phyloP scores from a whole-genome alignment of 1,140 invertebrate species.

The Rhynchophorus ferrugineus region DNA sequence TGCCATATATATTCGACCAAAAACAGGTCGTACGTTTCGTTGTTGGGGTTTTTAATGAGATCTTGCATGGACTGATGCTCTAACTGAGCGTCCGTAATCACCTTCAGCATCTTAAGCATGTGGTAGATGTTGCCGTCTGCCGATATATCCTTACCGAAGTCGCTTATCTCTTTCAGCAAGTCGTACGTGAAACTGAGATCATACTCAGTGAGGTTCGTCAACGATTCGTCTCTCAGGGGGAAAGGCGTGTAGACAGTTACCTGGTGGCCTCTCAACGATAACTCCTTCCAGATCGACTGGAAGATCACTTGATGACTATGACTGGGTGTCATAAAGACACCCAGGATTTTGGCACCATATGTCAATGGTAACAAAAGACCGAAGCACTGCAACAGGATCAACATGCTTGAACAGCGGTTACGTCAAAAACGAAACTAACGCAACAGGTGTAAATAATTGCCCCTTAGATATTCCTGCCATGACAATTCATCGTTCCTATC shows the following conservation, averaged over 20 bases:
- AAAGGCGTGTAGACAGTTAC: conserved; percentile 28
- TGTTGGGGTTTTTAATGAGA: conserved; percentile 18
- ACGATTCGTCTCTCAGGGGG: conserved; percentile 23
- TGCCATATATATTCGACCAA: conserved; percentile 21
- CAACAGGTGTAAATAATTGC: too few species aligned
- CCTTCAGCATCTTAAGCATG: conserved; percentile 1
- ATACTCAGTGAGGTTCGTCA: conserved; percentile 29
- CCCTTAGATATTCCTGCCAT: too few species aligned
- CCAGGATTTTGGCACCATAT: conserved; percentile 43
- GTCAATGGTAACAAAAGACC: background rate
- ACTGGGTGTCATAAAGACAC: conserved; percentile 43
- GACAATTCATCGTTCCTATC: too few species aligned
- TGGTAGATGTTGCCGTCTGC: conserved; percentile 5
- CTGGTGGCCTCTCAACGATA: conserved; percentile 28
- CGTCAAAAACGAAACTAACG: too few species aligned
- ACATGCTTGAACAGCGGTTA: too few species aligned
- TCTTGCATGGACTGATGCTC: conserved; percentile 13
- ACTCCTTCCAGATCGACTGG: conserved; percentile 35
- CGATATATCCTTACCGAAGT: background rate
- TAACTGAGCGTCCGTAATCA: conserved; percentile 4
- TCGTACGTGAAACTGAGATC: conserved; percentile 20
- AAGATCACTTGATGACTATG: conserved; percentile 45
- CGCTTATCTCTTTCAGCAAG: background rate
- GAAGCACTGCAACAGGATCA: background rate
- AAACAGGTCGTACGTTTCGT: conserved; percentile 21